Conservation (phyloP, 2,113 vertebrate species). For the Gracilinanus agilis region DNA sequence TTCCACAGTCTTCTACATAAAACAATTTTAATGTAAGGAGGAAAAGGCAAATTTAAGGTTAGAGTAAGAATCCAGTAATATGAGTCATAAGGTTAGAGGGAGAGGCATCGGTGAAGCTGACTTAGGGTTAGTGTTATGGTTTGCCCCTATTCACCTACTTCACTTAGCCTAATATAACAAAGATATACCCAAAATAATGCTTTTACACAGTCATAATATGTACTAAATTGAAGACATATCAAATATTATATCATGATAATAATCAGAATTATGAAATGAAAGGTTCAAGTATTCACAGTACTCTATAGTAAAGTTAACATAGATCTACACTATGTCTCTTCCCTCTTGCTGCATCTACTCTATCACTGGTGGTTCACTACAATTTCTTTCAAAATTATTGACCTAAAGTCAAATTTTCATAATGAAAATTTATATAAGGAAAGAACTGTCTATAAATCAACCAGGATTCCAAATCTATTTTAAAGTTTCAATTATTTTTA, state of each 20-base stretch:
- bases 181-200: neutral
- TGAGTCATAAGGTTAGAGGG: neutral
- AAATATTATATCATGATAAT: neutral
- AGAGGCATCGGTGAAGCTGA: neutral
- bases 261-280: neutral
- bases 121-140: neutral
- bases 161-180: neutral
- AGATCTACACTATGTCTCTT: neutral
- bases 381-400: neutral
- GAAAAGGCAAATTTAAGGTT: neutral
- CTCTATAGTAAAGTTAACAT: neutral
- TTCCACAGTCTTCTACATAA: neutral
- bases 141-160: neutral
- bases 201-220: neutral
- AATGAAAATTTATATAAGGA: neutral
- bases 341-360: neutral
- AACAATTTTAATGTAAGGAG: neutral
- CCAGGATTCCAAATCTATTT: slow-evolving; percentile 52
- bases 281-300: neutral
- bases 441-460: slow-evolving; percentile 28
- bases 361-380: neutral
- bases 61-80: accelerated
- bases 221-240: neutral
- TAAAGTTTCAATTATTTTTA: slow-evolving; percentile 59
- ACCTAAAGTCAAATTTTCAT: neutral